phyloP scores from a whole-genome alignment of 1,140 invertebrate genomes.

The Battus philenor region DNA sequence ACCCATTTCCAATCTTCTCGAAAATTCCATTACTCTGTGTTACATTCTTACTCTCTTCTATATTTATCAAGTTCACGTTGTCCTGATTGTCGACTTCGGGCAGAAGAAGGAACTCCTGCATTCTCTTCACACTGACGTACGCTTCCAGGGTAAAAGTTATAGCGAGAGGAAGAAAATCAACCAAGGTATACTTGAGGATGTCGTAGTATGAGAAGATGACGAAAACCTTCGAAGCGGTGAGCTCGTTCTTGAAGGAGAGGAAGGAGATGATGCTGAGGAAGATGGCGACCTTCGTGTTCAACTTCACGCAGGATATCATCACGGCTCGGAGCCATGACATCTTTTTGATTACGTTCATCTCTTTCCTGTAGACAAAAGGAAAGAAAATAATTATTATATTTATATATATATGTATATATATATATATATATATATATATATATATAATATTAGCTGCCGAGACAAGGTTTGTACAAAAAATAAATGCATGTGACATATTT shows the following conservation, averaged over 20 bases:
- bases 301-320: conserved; percentile 78
- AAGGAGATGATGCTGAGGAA: conserved; percentile 86
- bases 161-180: conserved; percentile 83
- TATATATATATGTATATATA: too few species aligned
- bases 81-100: conserved; percentile 70
- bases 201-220: conserved; percentile 85
- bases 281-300: conserved; percentile 84
- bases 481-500: too few species aligned
- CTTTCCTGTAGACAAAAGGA: conserved; percentile 69
- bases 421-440: too few species aligned
- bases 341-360: conserved; percentile 80
- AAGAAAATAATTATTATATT: too few species aligned
- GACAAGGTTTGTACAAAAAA: too few species aligned
- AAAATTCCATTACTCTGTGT: conserved; percentile 31
- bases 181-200: conserved; percentile 82
- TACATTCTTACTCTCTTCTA: conserved; percentile 26
- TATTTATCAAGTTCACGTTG: conserved; percentile 31
- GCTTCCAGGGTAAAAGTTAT: conserved; percentile 74
- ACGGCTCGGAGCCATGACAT: conserved; percentile 81
- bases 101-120: conserved; percentile 79
- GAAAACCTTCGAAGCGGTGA: conserved; percentile 85
- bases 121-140: conserved; percentile 80
- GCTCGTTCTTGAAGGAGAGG: conserved; percentile 78
- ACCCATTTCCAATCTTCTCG: conserved; percentile 52
- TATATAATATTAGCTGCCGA: too few species aligned